Percentiles rank a stretch among this genome's conserved stretches.
These are phyloP conservation scores for Apis florea DNA, from an alignment of 1,140 invertebrate species.

Conservation along the genomic window DNA sequence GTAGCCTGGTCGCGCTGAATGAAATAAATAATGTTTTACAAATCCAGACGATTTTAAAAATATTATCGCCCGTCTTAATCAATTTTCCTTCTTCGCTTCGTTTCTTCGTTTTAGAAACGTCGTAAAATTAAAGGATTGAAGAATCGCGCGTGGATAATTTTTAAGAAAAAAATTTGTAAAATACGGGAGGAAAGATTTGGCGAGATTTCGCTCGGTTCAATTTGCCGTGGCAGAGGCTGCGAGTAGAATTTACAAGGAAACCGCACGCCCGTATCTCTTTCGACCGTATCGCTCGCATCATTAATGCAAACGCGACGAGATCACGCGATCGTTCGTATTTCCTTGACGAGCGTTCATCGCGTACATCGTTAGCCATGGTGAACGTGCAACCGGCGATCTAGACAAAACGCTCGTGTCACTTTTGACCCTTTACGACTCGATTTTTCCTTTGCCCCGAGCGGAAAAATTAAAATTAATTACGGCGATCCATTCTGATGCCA, in stretches of 20 bases:
- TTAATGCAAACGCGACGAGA: constrained; percentile 16
- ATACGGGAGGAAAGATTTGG: neutral
- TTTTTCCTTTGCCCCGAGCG: neutral
- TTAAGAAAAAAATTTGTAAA: no score
- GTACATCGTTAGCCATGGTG: neutral
- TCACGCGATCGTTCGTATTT: constrained; percentile 21
- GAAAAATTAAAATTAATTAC: no score
- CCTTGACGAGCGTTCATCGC: neutral
- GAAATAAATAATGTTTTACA: no score
- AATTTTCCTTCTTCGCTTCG: no score
- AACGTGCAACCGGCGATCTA: neutral
- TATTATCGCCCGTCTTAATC: no score
- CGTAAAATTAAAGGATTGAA: no score
- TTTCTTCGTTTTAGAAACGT: no score
- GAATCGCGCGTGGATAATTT: no score
- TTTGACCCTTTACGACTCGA: neutral
- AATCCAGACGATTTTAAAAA: no score
- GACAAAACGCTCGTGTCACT: neutral
- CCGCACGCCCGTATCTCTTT: neutral
- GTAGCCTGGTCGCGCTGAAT: no score
- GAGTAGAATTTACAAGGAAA: constrained; percentile 13
- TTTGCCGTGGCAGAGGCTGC: neutral
- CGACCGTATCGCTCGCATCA: constrained; percentile 17
- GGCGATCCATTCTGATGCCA: no score
- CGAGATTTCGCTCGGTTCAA: neutral